Percentiles rank a stretch among this genome's conserved stretches.
These are phyloP conservation scores for Naja naja DNA, from an alignment of 2,113 vertebrate genomes.

Conservation along the genomic window DNA sequence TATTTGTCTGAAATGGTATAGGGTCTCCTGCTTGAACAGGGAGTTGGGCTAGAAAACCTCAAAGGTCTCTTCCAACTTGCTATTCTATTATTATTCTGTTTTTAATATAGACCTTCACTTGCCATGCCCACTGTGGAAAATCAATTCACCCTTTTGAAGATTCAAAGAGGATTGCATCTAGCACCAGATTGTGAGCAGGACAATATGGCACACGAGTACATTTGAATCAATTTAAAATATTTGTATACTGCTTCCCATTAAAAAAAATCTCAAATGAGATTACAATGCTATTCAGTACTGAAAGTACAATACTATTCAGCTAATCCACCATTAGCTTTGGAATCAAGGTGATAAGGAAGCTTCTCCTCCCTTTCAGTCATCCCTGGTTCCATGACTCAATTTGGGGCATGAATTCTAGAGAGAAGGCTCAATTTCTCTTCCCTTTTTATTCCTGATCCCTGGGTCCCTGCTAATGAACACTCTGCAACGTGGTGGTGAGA, in stretches of 20 bases:
- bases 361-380: not conserved
- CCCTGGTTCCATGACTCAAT: not conserved
- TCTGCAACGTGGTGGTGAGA: not conserved
- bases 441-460: not conserved
- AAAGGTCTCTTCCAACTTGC: not conserved
- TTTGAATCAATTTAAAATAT: not conserved
- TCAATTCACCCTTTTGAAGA: not conserved
- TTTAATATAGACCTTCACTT: not conserved
- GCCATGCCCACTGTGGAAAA: not conserved
- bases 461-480: not conserved
- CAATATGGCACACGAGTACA: not conserved
- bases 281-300: not conserved
- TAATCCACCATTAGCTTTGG: not conserved
- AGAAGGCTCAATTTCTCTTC: not conserved
- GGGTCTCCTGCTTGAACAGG: not conserved
- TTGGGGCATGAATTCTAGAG: not conserved
- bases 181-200: not conserved
- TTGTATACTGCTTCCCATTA: not conserved
- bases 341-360: not conserved
- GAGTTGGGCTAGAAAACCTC: not conserved
- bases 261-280: not conserved
- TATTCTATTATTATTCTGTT: not conserved
- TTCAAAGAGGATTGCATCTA: not conserved
- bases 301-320: not conserved
- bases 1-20: not conserved